Conservation (phyloP, 1,140 invertebrate species). For the Drosophila truncata region DNA sequence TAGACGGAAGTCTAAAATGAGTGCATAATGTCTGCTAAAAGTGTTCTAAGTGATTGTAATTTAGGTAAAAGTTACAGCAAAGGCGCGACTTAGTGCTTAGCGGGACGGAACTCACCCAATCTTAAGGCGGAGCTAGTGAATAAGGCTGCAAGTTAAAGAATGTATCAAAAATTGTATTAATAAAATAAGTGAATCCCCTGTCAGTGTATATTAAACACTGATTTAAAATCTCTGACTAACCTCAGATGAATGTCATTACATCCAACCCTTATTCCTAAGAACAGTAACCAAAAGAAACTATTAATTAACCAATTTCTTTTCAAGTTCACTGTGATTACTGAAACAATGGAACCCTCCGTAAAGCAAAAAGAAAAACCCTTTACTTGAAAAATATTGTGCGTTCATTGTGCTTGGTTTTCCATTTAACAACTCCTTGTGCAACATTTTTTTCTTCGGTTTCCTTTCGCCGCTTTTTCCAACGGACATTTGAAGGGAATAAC, state of each 20-base stretch:
- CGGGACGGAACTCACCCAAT: not conserved
- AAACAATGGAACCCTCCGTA: constrained; percentile 6
- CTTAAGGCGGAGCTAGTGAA: not conserved
- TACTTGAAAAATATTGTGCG: constrained; percentile 9
- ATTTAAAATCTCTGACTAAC: not conserved
- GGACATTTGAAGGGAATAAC: constrained; percentile 10
- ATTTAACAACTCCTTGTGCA: constrained; percentile 3
- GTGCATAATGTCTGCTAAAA: constrained; percentile 83
- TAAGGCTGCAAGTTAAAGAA: too few relatives aligned
- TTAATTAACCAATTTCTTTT: not conserved
- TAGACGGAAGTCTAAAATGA: constrained; percentile 84
- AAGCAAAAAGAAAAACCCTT: not conserved
- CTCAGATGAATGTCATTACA: not conserved
- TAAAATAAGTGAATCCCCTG: not conserved
- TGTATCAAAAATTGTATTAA: too few relatives aligned
- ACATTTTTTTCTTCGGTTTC: constrained; percentile 7
- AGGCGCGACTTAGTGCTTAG: constrained; percentile 18
- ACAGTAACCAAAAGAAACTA: constrained; percentile 1
- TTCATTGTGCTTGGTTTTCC: constrained; percentile 6
- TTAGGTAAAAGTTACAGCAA: constrained; percentile 65
- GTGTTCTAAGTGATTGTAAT: constrained; percentile 83
- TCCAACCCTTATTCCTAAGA: not conserved
- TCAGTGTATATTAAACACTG: not conserved
- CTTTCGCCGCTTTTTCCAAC: constrained; percentile 14
- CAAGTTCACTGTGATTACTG: not conserved